phyloP scores from a whole-genome alignment of 2,888 invertebrate species.

The Plemyria rubiginata region DNA sequence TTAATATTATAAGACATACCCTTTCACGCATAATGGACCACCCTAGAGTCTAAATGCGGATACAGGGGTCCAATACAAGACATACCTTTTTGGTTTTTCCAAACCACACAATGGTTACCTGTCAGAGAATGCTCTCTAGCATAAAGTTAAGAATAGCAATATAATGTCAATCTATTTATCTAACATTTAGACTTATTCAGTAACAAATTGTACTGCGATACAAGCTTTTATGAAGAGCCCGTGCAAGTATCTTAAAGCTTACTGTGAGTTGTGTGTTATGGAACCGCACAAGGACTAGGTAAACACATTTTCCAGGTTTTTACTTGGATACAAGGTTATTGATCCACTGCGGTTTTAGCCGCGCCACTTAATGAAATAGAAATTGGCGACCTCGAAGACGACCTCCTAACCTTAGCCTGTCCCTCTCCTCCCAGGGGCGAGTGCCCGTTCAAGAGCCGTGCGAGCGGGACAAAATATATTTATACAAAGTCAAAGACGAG shows the following conservation, averaged over 20 bases:
- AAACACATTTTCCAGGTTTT: slow-evolving; percentile 51
- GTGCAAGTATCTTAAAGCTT: background rate
- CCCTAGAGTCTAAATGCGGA: too few species aligned
- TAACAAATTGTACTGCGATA: too few species aligned
- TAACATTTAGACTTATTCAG: too few species aligned
- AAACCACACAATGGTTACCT: too few species aligned
- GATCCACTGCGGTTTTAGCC: slow-evolving; percentile 79
- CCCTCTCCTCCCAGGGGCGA: slow-evolving; percentile 70
- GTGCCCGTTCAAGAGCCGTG: slow-evolving; percentile 68
- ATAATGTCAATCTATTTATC: too few species aligned
- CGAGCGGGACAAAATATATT: slow-evolving; percentile 81
- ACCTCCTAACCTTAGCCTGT: slow-evolving; percentile 77
- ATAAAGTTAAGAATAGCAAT: too few species aligned
- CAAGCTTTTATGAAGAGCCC: too few species aligned
- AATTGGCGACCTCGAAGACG: slow-evolving; percentile 83
- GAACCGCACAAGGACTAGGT: background rate
- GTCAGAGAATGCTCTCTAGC: too few species aligned
- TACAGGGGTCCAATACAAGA: too few species aligned
- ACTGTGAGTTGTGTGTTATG: background rate
- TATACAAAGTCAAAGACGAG: slow-evolving; percentile 84
- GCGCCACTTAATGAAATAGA: slow-evolving; percentile 83
- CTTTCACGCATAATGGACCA: too few species aligned
- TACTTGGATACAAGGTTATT: slow-evolving; percentile 59
- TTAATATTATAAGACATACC: too few species aligned
- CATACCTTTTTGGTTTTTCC: too few species aligned